phyloP scores from a whole-genome alignment of 1,140 invertebrate genomes.

The Anastrepha ludens region DNA sequence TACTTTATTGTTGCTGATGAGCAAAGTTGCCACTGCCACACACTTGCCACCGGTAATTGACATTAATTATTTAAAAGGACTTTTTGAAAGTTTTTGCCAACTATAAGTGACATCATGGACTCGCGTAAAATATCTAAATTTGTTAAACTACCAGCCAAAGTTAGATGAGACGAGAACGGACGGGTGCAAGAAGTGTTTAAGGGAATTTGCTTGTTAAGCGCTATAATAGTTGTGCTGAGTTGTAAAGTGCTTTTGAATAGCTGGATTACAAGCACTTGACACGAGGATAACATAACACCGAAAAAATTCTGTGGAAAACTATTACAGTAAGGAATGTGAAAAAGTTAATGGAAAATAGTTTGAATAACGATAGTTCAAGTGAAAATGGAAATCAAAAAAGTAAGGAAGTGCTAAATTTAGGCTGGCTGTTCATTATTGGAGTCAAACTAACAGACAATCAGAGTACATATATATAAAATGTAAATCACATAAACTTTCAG shows the following conservation, averaged over 20 bases:
- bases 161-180: neutral
- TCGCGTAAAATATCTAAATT: constrained; percentile 46
- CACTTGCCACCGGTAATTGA: constrained; percentile 64
- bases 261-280: constrained; percentile 40
- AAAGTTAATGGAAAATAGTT: neutral
- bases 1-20: constrained; percentile 59
- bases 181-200: neutral
- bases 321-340: neutral
- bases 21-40: constrained; percentile 65
- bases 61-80: constrained; percentile 74
- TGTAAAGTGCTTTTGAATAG: constrained; percentile 44
- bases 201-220: neutral
- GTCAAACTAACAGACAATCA: no score
- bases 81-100: constrained; percentile 56
- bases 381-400: no score
- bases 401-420: no score
- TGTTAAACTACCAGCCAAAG: neutral
- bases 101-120: constrained; percentile 44
- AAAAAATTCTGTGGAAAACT: neutral
- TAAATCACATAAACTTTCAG: no score
- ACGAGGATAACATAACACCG: constrained; percentile 13
- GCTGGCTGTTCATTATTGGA: no score
- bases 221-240: constrained; percentile 7
- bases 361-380: neutral
- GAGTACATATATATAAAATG: no score